Base-by-base conservation (phyloP, 2,888 invertebrate genomes). In the Agrotis puta region DNA sequence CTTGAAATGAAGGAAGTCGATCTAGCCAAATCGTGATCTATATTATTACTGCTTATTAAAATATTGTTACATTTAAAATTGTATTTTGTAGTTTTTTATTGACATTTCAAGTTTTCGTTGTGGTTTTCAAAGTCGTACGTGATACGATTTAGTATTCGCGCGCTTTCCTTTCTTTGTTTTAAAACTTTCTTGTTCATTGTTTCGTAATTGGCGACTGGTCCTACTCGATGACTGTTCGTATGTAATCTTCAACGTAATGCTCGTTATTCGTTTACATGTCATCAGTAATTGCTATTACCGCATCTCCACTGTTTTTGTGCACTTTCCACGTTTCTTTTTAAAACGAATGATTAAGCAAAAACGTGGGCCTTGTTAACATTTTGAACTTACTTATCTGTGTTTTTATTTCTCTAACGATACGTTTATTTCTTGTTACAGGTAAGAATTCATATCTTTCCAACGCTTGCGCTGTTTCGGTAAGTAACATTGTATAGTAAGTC, bases 101-200 rank as follows among this genome's bases (percentile, higher is more conserved):
- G 2, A 22, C 58, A n/a, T 39, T 56, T 63, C n/a, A n/a, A 74
- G 74, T 85, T 86, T 85, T 71, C 78, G 80, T 73, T 88, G 81
- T 66, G 80, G 78, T 87, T 73, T 85, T 77, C 82, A 83, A 87
- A 80, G 70, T 81, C 74, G 82, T 84, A 90, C 90, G 91, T 90
- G 92, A 87, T 90, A 84, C 82, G 89, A 82, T 90, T 92, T 88
- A 88, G 90, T 89, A 88, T 88, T 85, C 81, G 81, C 77, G 82
- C 90, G 89, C 93, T 95, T 94, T 95, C 94, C 87, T 92, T 93
- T 93, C 89, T 91, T 91, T 91, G 91, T 90, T 88, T 88, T 85
- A 83, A 86, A 89, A 91, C 93, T 95, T 95, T 95, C 94, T 89
- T 93, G 92, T 87, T 90, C 89, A 91, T 92, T 92, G 93, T 95